Evolutionary conservation across 2,113 vertebrate species (phyloP), one percentile per base, ranked within the genome.

Genomic region (Hippoglossus stenolepis): DNA sequence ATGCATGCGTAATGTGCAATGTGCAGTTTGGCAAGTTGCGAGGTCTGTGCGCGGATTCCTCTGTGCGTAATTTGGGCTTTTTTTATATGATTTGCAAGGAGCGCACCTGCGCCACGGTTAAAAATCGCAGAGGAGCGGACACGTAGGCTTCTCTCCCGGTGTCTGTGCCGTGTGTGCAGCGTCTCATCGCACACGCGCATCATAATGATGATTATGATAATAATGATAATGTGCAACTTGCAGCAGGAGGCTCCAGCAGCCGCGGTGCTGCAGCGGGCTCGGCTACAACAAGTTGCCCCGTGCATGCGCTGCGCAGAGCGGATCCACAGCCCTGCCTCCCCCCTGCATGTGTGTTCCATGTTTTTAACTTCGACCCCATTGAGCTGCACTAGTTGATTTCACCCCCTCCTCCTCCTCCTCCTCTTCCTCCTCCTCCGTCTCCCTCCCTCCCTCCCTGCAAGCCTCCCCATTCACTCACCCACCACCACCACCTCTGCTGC

Each of bases 41-140:
- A 20, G 4, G 5, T 11, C 47, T 15, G 23, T 3, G 21, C 10
- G 38, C 11, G 38, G 38, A 40, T 40, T 43, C 12, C 4, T 18
- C 47, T 58, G 23, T 7, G 23, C 23, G 56, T 24, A 5, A 51
- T 58, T 23, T 35, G 40, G 0, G 31, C 0, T 1, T 14, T 18
- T 38, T 21, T 2, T 21, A 89, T 93, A 91, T 92, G 93, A 93
- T 92, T 94, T 8, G 17, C 43, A 76, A 83, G 88, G 90, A 94
- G 94, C 94, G 95, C 94, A 96, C 93, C 96, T 96, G 89, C 85
- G 91, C 88, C 91, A 90, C 94, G 85, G 87, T 74, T 74, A 12
- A 15, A 3, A 0, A 62, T 68, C 76, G 65, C 71, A 70, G 45
- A 49, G 66, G 70, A 70, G 28, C 15, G 71, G 47, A 7, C 47